phyloP scores from a whole-genome alignment of 2,888 invertebrate genomes.

The Rhagophthalmus giganteus region DNA sequence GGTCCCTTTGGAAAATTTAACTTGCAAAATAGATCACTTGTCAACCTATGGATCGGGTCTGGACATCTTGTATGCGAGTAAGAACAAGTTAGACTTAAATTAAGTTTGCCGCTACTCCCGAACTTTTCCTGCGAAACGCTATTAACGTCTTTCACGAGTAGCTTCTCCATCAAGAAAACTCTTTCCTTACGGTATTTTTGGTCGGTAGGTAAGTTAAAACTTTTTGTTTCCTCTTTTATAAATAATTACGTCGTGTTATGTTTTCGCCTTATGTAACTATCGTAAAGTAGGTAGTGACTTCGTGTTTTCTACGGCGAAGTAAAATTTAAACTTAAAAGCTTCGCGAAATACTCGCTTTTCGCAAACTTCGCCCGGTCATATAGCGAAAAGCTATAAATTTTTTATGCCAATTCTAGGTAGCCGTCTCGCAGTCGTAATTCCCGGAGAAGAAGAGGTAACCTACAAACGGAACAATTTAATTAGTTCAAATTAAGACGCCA shows the following conservation, averaged over 20 bases:
- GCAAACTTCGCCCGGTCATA: too few relatives aligned
- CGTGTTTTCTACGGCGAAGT: constrained; percentile 4
- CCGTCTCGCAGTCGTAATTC: too few relatives aligned
- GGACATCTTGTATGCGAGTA: constrained; percentile 45
- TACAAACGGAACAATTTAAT: too few relatives aligned
- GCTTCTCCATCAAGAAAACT: constrained; percentile 1
- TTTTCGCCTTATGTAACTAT: too few relatives aligned
- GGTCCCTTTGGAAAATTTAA: constrained; percentile 43
- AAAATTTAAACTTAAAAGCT: constrained; percentile 7
- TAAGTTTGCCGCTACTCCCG: constrained; percentile 44
- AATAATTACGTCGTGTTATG: constrained; percentile 14
- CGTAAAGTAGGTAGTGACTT: too few relatives aligned
- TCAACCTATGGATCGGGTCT: constrained; percentile 40
- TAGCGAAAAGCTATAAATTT: too few relatives aligned
- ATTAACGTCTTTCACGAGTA: constrained; percentile 7
- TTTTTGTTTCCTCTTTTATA: constrained; percentile 9
- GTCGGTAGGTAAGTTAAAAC: constrained; percentile 4
- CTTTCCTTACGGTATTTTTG: constrained; percentile 7
- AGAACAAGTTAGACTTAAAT: constrained; percentile 48
- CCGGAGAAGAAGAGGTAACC: too few relatives aligned
- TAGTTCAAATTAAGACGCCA: too few relatives aligned
- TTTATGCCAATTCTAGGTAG: too few relatives aligned
- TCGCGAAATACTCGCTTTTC: too few relatives aligned
- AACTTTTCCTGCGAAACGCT: constrained; percentile 37
- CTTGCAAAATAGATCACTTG: constrained; percentile 51